Base-by-base conservation (phyloP, 2,888 invertebrate species). In the Phortica okadai region DNA sequence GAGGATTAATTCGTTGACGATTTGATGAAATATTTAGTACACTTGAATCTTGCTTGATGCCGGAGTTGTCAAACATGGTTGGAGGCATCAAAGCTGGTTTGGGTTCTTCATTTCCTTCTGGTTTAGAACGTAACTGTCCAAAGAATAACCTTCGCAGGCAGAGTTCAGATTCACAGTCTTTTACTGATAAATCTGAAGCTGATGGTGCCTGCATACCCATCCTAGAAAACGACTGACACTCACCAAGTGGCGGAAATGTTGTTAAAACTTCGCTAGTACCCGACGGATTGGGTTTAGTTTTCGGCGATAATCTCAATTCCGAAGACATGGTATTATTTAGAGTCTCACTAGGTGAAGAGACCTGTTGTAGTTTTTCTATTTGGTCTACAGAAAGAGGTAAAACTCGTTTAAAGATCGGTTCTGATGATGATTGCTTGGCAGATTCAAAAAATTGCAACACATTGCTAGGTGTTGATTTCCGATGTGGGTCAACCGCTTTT, bases 391-490 rank as follows among this genome's bases (percentile, higher is more conserved):
- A 96, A 1, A 92, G 84, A 56, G 96, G 96, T 94, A 97, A 95
- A 45, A 97, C 92, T 80, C 96, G 94, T 88, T 96, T 96, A 54
- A 97, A 92, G 14, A 94, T 94, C 0, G 93, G 93, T 81, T 95
- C 95, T 1, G 93, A 42, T n/a, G 45, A 50, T 50, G 91, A 88
- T 0, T 93, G 92, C 78, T 91, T 92, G 0, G 92, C 92, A 14
- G 91, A 90, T 3, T 96, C 96, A 89, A 97, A 97, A 91, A 97
- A 97, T 90, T 97, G 96, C 94, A 96, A 95, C 3, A 97, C 97
- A 91, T 96, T 96, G 88, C 95, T 95, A 0, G 96, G 95, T 2
- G 96, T 94, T 84, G 94, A 94, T 83, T 95, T 95, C 1, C 94
- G 94, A 73, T 89, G 88, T 45, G 76, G 74, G 64, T 84, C 79